Evolutionary conservation across 2,797 vertebrate species (phyloP), one percentile per base, ranked within the genome.

Genomic region (Eupleurogrammus muticus): DNA sequence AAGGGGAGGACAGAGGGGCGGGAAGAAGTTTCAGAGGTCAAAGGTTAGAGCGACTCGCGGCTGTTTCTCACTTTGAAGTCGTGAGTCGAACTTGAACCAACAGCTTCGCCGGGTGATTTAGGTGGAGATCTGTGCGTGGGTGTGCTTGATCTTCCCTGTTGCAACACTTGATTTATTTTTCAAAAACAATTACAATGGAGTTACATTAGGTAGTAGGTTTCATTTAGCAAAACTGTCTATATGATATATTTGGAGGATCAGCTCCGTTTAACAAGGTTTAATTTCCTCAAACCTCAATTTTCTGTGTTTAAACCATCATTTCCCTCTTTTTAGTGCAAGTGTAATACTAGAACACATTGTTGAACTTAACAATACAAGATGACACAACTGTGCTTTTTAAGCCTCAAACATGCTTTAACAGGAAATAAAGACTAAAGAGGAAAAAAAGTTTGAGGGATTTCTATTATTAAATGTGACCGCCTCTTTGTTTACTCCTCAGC

Each of bases 401-500:
- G 4, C 38, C 38, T 40, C 38, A 40, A 40, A 40, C 38, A 16
- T 12, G 13, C 14, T 38, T 38, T 35, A 35, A 36, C 35, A 38
- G 36, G 36, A 38, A 42, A 52, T 60, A 10, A 23, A 44, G 9
- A 28, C 28, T 6, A 28, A 28, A 28, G 28, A 28, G 28, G 28
- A 28, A 28, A 28, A 28, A 6, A 28, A 6, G 17, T 34, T 12
- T 10, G 12, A 59, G 14, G n/a, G 3, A 17, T 36, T 2, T 64
- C 6, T 53, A 17, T 35, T 38, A 24, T 13, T 48, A 19, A 13
- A 13, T 3, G 8, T 2, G 40, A 16, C 60, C 28, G 28, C 28
- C 3, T 61, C 73, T 34, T 70, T 70, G 35, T 82, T 70, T 69
- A 74, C 56, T 70, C 60, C 70, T 72, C 23, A 7, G 21, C 42